phyloP scores from a whole-genome alignment of 92 coral and sea anemone genomes.

The Umimayanthus kanabou region DNA sequence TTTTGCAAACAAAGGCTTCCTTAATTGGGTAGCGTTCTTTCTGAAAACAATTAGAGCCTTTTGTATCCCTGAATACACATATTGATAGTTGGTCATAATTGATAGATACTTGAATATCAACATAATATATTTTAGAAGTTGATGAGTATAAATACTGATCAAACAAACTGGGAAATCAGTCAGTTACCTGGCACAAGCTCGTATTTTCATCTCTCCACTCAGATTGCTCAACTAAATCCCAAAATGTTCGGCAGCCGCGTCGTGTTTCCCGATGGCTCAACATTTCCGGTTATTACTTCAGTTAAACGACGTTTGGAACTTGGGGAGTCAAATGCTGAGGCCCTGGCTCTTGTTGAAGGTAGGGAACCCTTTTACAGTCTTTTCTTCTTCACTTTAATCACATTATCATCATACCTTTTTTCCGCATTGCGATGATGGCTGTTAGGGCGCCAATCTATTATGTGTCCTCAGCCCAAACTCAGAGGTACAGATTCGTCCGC shows the following conservation, averaged over 20 bases:
- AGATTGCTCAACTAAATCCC: not conserved
- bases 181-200: not conserved
- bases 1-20: too few species aligned
- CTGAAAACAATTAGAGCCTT: not conserved
- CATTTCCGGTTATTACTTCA: not conserved
- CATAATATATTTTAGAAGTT: not conserved
- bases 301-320: not conserved
- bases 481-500: too few species aligned
- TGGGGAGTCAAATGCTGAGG: not conserved
- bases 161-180: not conserved
- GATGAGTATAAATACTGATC: not conserved
- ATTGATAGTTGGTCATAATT: too few species aligned
- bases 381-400: not conserved
- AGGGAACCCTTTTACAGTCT: not conserved
- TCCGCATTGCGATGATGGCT: too few species aligned
- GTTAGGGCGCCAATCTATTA: too few species aligned
- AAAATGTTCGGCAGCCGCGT: not conserved
- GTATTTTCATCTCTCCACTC: not conserved
- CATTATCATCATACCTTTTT: too few species aligned
- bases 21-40: too few species aligned
- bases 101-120: too few species aligned
- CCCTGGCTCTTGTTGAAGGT: not conserved
- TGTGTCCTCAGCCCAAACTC: too few species aligned
- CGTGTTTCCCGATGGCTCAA: slow-evolving; percentile 6
- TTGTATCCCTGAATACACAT: not conserved